These are phyloP conservation scores for Falco berigora DNA, from an alignment of 2,797 vertebrate genomes.

Conservation along the genomic window DNA sequence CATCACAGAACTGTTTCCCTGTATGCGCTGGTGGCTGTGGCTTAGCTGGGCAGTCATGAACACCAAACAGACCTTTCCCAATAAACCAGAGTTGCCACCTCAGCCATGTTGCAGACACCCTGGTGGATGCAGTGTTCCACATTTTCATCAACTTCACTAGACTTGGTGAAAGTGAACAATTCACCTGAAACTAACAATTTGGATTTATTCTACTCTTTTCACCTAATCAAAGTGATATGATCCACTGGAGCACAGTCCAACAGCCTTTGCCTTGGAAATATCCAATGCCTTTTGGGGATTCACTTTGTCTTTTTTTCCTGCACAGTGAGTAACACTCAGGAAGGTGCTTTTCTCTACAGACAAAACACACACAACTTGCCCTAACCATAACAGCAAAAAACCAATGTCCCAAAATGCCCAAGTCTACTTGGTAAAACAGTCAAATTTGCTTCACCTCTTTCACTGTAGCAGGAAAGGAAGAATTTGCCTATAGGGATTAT, in stretches of 20 bases:
- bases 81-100: background rate
- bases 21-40: fast-evolving
- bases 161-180: background rate
- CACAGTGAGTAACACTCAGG: background rate
- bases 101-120: background rate
- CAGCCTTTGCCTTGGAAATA: background rate
- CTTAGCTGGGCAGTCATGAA: background rate
- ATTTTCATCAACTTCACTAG: background rate
- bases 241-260: background rate
- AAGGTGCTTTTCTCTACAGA: background rate
- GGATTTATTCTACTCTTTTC: background rate
- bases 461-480: background rate
- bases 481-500: background rate
- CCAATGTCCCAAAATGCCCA: background rate
- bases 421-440: background rate
- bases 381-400: background rate
- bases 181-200: background rate
- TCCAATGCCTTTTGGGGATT: background rate
- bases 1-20: background rate
- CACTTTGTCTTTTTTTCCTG: background rate
- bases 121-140: background rate
- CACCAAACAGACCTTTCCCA: background rate
- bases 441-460: background rate
- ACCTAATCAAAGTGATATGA: background rate
- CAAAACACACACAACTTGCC: background rate